Conservation (phyloP, 2,113 vertebrate species). For the Montifringilla adamsi region DNA sequence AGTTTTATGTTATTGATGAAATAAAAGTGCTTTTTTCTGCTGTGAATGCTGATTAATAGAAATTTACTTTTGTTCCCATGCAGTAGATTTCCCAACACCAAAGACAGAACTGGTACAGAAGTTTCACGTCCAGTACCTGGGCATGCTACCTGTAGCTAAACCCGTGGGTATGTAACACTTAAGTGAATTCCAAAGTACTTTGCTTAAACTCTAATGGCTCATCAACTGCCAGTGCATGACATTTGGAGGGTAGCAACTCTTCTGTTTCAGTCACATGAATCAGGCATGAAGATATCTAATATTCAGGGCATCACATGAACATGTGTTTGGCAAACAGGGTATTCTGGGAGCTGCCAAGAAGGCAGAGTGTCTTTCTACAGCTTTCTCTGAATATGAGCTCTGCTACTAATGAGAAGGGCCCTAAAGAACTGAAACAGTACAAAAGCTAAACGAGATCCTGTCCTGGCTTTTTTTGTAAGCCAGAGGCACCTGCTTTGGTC, state of each 20-base stretch:
- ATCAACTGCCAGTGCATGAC: background rate
- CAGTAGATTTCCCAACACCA: conserved; percentile 96
- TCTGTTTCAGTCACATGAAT: background rate
- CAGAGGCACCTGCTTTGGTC: background rate
- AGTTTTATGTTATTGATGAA: background rate
- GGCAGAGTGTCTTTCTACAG: background rate
- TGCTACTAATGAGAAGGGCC: background rate
- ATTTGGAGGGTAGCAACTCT: background rate
- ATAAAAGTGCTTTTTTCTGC: background rate
- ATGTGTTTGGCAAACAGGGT: background rate
- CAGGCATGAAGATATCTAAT: background rate
- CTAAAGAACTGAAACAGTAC: background rate
- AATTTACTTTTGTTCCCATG: conserved; percentile 57
- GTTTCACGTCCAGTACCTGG: conserved; percentile 93
- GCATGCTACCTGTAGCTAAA: conserved; percentile 85
- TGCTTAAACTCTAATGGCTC: background rate
- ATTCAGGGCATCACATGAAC: background rate
- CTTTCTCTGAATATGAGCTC: background rate
- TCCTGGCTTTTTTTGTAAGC: background rate
- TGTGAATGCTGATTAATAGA: conserved; percentile 11
- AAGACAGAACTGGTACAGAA: conserved; percentile 97
- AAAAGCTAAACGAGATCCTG: background rate
- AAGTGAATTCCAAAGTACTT: background rate
- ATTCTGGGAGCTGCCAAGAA: background rate
- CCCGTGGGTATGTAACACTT: conserved; percentile 84